A percentile compares a stretch with the other conserved stretches of the same genome.
These are phyloP conservation scores for Podabrus alpinus DNA, from an alignment of 2,888 invertebrate species.

Conservation along the genomic window DNA sequence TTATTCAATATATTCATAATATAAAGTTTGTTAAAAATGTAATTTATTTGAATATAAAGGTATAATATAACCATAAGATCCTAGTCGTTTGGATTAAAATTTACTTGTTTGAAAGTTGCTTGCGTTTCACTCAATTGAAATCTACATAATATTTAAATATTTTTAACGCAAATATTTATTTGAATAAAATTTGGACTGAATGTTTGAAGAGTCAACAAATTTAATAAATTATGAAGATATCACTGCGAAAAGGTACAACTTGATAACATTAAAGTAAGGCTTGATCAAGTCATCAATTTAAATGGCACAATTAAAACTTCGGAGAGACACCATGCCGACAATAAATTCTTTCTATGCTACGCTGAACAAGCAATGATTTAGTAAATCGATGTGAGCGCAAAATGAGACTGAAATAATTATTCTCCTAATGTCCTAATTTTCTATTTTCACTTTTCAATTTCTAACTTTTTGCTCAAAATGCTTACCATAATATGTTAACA, in stretches of 20 bases:
- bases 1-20: no score
- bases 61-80: no score
- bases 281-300: not conserved
- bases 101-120: no score
- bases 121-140: no score
- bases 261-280: not conserved
- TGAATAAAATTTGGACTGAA: not conserved
- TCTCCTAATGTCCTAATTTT: not conserved
- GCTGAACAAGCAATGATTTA: not conserved
- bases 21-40: no score
- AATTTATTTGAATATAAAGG: no score
- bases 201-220: not conserved
- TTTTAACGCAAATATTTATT: not conserved
- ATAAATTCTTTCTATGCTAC: not conserved
- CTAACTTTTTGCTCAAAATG: not conserved
- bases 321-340: not conserved
- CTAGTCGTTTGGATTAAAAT: no score
- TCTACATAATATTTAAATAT: no score
- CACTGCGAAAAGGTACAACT: not conserved
- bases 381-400: not conserved
- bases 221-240: not conserved
- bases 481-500: no score
- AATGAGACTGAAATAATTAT: not conserved
- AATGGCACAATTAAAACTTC: not conserved
- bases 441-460: not conserved